Evolutionary conservation across 2,113 vertebrate species (phyloP).

Genomic region (Jaculus jaculus): DNA sequence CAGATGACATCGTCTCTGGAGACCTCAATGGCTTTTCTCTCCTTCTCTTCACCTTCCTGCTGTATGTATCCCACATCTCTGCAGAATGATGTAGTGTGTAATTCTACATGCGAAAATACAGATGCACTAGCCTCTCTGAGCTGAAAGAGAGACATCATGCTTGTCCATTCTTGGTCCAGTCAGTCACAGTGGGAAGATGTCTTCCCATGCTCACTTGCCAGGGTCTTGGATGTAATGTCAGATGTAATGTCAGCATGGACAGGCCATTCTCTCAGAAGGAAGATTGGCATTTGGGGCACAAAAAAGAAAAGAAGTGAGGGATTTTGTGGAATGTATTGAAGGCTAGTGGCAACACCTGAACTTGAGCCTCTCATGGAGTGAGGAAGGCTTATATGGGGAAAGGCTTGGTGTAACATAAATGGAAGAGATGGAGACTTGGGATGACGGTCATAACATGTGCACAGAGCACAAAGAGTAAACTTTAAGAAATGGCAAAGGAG

Average conservation of each 20-base stretch:
- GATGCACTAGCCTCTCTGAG: neutral
- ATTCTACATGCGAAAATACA: neutral
- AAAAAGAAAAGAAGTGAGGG: neutral
- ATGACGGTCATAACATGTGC: neutral
- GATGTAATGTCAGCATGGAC: neutral
- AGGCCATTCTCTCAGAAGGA: neutral
- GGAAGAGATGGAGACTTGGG: neutral
- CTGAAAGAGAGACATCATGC: neutral
- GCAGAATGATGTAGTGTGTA: neutral
- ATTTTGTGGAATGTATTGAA: neutral
- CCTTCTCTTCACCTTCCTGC: neutral
- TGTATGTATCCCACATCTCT: neutral
- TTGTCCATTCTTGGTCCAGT: neutral
- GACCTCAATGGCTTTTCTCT: neutral
- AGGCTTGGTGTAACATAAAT: neutral
- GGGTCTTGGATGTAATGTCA: neutral
- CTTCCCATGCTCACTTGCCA: neutral
- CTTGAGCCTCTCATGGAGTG: neutral
- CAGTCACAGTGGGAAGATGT: neutral
- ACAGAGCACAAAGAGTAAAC: neutral
- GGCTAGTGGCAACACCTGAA: neutral
- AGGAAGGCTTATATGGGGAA: neutral
- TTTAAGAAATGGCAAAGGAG: neutral
- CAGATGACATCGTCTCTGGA: neutral
- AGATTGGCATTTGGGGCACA: neutral